Evolutionary conservation across 2,113 vertebrate genomes (phyloP).

Genomic region (Elephas maximus): DNA sequence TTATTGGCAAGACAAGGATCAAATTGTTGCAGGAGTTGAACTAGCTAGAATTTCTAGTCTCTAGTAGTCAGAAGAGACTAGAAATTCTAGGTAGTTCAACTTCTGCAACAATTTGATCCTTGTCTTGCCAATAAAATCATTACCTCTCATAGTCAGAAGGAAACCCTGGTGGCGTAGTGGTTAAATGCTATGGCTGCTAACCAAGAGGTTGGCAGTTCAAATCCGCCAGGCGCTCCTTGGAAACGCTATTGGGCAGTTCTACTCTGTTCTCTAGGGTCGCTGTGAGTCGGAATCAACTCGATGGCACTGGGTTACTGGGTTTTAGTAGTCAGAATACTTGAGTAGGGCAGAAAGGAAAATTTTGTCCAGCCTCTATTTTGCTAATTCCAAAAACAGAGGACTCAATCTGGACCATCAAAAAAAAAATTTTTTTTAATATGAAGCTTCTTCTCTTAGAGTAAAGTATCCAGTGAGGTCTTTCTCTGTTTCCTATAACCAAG

Average conservation of each 20-base stretch:
- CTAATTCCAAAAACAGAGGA: conserved; percentile 24
- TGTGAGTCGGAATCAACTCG: too few species aligned
- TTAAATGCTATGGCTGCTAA: too few species aligned
- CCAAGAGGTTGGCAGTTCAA: too few species aligned
- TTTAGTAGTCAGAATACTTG: background rate
- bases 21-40: background rate
- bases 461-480: background rate
- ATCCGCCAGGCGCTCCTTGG: too few species aligned
- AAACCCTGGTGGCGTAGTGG: too few species aligned
- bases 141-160: background rate
- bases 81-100: background rate
- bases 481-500: conserved; percentile 3
- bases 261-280: too few species aligned
- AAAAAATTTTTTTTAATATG: conserved; percentile 6
- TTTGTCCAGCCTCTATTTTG: background rate
- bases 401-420: background rate
- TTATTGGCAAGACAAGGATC: background rate
- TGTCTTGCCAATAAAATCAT: background rate
- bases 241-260: too few species aligned
- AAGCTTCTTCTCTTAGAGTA: conserved; percentile 49
- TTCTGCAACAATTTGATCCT: background rate
- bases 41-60: background rate
- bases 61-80: background rate
- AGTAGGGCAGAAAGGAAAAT: conserved; percentile 34
- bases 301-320: too few species aligned